Percentiles rank a stretch among this genome's conserved stretches.
These are phyloP conservation scores for Gopherus evgoodei DNA, from an alignment of 2,113 vertebrate genomes.

Conservation along the genomic window DNA sequence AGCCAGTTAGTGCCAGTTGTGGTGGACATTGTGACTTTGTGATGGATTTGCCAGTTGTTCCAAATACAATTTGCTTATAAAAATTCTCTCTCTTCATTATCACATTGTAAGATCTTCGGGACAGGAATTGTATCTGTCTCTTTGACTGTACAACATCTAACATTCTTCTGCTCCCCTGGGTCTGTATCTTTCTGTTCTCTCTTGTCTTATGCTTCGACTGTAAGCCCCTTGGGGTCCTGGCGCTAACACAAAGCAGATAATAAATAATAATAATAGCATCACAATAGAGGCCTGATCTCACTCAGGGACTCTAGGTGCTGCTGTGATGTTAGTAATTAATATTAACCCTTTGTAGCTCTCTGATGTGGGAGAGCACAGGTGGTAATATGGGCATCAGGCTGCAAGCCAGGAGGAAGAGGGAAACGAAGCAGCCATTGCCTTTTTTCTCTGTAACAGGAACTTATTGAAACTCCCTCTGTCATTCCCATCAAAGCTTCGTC, in stretches of 20 bases:
- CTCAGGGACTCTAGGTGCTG: conserved; percentile 5
- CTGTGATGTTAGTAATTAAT: conserved; percentile 44
- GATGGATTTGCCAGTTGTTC: neutral
- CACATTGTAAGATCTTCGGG: neutral
- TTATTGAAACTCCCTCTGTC: neutral
- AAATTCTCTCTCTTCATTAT: neutral
- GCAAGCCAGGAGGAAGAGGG: conserved; percentile 19
- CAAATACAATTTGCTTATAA: neutral
- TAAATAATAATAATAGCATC: neutral
- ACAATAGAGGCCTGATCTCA: conserved; percentile 7
- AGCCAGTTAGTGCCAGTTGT: accelerated
- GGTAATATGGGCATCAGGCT: conserved; percentile 16
- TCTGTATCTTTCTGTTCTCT: neutral
- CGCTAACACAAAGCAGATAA: neutral
- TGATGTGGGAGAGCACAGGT: neutral
- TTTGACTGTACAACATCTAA: neutral
- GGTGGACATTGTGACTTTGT: accelerated
- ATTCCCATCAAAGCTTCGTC: neutral
- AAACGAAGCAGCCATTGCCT: neutral
- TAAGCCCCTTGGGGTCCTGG: neutral
- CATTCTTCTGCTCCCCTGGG: neutral
- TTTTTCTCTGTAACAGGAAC: neutral
- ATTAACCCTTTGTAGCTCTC: conserved; percentile 51
- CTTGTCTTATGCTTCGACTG: neutral
- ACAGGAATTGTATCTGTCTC: neutral